Evolutionary conservation across 2,113 vertebrate species (phyloP).

Genomic region (Genyomyrus donnyi): DNA sequence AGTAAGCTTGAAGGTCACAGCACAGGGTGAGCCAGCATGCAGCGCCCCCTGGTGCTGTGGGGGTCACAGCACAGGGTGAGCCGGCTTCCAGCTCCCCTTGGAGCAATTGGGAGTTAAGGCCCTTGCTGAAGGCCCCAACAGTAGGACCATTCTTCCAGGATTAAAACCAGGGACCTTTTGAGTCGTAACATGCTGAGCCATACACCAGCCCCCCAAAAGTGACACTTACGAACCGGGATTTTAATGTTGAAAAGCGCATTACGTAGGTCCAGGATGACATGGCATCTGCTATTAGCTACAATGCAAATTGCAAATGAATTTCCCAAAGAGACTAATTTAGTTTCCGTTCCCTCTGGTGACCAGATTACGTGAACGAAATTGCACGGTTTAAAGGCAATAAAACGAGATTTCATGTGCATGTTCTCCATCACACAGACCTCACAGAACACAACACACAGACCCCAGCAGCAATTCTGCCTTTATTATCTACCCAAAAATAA

Average conservation of each 20-base stretch:
- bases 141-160: neutral
- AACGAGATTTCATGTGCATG: neutral
- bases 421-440: neutral
- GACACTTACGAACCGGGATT: neutral
- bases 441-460: neutral
- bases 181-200: neutral
- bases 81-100: neutral
- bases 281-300: neutral
- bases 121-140: neutral
- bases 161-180: neutral
- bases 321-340: neutral
- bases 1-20: neutral
- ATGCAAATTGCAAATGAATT: neutral
- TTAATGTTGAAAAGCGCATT: neutral
- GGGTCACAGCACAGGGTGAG: neutral
- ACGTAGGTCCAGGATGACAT: neutral
- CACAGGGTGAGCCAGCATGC: neutral
- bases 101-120: neutral
- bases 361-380: neutral
- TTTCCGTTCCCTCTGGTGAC: neutral
- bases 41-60: neutral
- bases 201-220: neutral
- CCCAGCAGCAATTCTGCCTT: neutral
- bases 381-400: neutral
- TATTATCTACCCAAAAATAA: neutral